phyloP scores from a whole-genome alignment of 30 jellyfish, hydroid and myxozoan species.

The Aurelia coerulea region DNA sequence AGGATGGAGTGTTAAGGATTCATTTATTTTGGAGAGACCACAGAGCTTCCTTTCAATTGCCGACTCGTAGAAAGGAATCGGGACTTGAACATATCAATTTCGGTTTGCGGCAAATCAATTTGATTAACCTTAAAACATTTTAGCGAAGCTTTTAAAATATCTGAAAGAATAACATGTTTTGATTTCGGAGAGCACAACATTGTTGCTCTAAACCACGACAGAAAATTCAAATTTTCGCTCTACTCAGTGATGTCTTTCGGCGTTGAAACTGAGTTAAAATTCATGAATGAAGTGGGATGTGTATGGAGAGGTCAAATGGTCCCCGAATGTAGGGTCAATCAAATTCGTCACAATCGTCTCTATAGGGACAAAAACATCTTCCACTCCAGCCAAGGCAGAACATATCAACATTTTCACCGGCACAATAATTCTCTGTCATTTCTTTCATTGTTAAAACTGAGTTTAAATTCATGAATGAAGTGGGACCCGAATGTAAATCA shows the following conservation, averaged over 20 bases:
- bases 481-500: too few species aligned
- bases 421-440: too few species aligned
- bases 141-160: background rate
- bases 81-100: conserved; percentile 7
- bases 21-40: conserved; percentile 35
- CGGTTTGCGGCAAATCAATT: conserved; percentile 46
- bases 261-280: too few species aligned
- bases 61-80: conserved; percentile 46
- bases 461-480: too few species aligned
- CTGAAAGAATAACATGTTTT: conserved; percentile 1
- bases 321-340: too few species aligned
- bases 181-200: conserved; percentile 10
- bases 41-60: conserved; percentile 40
- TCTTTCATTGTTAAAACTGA: too few species aligned
- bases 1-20: conserved; percentile 46
- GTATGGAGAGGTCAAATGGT: too few species aligned
- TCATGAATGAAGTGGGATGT: too few species aligned
- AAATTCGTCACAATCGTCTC: too few species aligned
- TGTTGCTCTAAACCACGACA: background rate
- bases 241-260: background rate
- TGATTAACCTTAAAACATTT: conserved; percentile 8
- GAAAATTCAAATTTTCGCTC: background rate
- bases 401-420: too few species aligned
- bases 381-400: too few species aligned
- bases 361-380: too few species aligned